Conservation (phyloP, 2,888 invertebrate genomes). For the Carpatolechia fugitivella region DNA sequence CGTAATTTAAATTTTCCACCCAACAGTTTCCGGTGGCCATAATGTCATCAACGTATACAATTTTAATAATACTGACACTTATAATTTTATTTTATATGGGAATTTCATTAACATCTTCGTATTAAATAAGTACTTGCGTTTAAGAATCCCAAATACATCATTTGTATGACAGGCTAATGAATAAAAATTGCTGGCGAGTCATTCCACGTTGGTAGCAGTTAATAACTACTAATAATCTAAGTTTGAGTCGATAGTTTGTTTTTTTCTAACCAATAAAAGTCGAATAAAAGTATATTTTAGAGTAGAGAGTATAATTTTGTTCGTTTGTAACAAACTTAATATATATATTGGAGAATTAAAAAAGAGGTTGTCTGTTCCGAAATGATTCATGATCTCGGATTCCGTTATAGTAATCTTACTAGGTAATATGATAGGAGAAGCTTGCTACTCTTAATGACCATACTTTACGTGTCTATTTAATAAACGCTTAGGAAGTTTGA, state of each 20-base stretch:
- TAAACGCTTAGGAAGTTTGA: constrained; percentile 12
- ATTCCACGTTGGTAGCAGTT: constrained; percentile 30
- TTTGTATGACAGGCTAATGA: constrained; percentile 39
- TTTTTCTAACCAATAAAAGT: not conserved
- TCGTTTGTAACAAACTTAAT: too few species aligned
- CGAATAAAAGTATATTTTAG: too few species aligned
- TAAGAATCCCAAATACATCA: constrained; percentile 35
- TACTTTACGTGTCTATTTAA: not conserved
- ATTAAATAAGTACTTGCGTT: constrained; percentile 22
- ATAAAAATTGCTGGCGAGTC: constrained; percentile 39
- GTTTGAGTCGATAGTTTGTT: not conserved
- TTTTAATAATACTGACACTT: constrained; percentile 6
- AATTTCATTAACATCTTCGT: constrained; percentile 1
- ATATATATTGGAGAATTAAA: too few species aligned
- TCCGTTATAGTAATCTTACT: not conserved
- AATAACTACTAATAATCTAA: not conserved
- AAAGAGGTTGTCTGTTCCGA: too few species aligned
- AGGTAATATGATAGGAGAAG: too few species aligned
- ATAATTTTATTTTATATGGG: constrained; percentile 2
- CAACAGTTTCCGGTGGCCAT: constrained; percentile 9
- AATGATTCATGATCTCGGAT: too few species aligned
- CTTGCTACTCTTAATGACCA: not conserved
- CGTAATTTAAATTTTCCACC: constrained; percentile 9
- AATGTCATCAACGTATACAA: constrained; percentile 7
- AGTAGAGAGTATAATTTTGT: too few species aligned